phyloP scores from a whole-genome alignment of 2,113 vertebrate genomes.

The Chlamydotis undulata region DNA sequence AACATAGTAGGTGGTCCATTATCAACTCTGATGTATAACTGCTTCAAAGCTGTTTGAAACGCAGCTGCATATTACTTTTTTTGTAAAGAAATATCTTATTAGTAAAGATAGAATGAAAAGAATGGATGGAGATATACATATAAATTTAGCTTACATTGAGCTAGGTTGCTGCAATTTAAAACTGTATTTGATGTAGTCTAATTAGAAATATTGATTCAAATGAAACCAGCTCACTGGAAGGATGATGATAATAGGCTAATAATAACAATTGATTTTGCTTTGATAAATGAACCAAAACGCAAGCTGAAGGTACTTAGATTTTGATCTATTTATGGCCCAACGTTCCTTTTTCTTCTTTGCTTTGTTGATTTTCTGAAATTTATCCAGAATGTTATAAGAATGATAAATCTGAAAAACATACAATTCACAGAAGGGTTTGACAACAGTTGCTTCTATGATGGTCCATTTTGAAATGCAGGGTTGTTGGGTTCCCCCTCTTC shows the following conservation, averaged over 20 bases:
- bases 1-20: neutral
- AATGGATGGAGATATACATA: neutral
- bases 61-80: neutral
- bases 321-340: constrained; percentile 26
- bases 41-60: neutral
- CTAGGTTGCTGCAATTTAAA: constrained; percentile 4
- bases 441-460: neutral
- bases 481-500: neutral
- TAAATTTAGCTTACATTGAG: neutral
- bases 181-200: constrained; percentile 49
- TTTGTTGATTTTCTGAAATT: neutral
- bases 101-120: neutral
- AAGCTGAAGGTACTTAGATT: neutral
- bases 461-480: constrained; percentile 13
- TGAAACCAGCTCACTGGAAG: constrained; percentile 41
- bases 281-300: constrained; percentile 48
- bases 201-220: constrained; percentile 70
- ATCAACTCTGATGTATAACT: neutral
- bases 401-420: neutral
- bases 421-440: neutral
- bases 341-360: neutral
- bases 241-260: constrained; percentile 63
- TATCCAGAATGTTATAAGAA: neutral
- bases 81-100: neutral
- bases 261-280: constrained; percentile 61